Base-by-base conservation (phyloP, 1,140 invertebrate species). In the Lutraria rhynchaena region DNA sequence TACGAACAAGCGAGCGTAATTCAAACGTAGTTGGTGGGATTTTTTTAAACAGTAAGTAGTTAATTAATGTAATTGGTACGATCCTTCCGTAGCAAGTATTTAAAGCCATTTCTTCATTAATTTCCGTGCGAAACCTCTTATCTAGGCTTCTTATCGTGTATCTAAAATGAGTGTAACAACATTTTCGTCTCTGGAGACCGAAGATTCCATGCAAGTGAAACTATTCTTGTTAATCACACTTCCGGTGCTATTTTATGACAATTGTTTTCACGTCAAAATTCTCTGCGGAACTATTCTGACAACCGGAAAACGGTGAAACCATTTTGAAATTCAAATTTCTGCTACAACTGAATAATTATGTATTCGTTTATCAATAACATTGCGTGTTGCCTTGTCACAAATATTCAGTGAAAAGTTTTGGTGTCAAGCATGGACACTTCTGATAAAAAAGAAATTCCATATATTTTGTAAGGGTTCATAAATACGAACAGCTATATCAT, bases 271-370 rank as follows among this genome's bases (percentile, higher is more conserved):
- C 61, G 65, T 80, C 76, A 80, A 80, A 67, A 80, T 69, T 80
- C 63, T 58, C 76, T 67, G 60, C 75, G 75, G 75, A 77, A 49
- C 31, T 51, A 53, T 77, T 77, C 24, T 55, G 75, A 77, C 75
- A 77, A 77, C 63, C 75, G 60, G 60, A 77, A 77, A 57, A 53
- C 44, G 33, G 22, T 41, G 75, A 22, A 57, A 67, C 46, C 49
- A 58, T 77, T 77, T 77, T 65, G 75, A 77, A 77, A 77, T 77
- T 77, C 75, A 77, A 77, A 77, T 77, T 69, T 67, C 29, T n/a
- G 75, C 51, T 33, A 60, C 73, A 77, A 37, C 31, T 44, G 75
- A 67, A 65, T 46, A 53, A 77, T 77, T 67, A 77, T 77, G 60
- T 63, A 77, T 77, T 61, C 60, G 49, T 67, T 67, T 71, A 71